Evolutionary conservation across 35 echinoderm and acorn worm genomes (phyloP), one percentile per base, ranked within the genome.

Genomic region (Hemicentrotus pulcherrimus): DNA sequence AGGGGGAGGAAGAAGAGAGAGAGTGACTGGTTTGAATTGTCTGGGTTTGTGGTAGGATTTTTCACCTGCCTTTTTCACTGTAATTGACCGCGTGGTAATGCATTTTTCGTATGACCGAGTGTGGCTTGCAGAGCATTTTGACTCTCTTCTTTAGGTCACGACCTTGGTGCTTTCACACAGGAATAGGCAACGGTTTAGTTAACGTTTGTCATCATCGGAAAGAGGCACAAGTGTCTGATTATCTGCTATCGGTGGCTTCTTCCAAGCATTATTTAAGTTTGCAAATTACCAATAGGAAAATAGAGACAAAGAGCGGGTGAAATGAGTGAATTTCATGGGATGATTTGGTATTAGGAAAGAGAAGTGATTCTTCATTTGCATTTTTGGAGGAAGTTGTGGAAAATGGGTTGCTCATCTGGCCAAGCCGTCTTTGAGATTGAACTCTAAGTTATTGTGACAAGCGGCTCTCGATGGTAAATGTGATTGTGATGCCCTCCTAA

Each of bases 401-500:
- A 90, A 90, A 15, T 90, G 88, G 88, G 32, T 90, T 90, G 32
- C 9, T 58, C 47, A 93, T 93, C 47, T 93, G 91, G 30, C 91
- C 46, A 50, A 55, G 46, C 16, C 48, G 91, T 93, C 91, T 18
- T 13, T 47, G 48, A 14, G 46, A 93, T 9, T 93, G 91, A 93
- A 58, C 30, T 58, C 32, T 93, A 93, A 93, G 91, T 93, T 93
- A 46, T 93, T 93, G 91, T 93, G 91, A 93, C 91, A 93, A 93
- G 46, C n/a, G 91, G 91, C 45, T 93, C 91, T 58, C 91, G 46
- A 11, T 93, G 91, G 91, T 90, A 93, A 93, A 91, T 24, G 24
- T 46, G 91, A 93, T 58, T 47, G 48, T 58, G 16, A 58, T 58
- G 91, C 48, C 91, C 91, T 31, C 91, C 91, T 93, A 93, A 93